Conservation (phyloP, 2,797 vertebrate species). For the Eutrigla gurnardus region DNA sequence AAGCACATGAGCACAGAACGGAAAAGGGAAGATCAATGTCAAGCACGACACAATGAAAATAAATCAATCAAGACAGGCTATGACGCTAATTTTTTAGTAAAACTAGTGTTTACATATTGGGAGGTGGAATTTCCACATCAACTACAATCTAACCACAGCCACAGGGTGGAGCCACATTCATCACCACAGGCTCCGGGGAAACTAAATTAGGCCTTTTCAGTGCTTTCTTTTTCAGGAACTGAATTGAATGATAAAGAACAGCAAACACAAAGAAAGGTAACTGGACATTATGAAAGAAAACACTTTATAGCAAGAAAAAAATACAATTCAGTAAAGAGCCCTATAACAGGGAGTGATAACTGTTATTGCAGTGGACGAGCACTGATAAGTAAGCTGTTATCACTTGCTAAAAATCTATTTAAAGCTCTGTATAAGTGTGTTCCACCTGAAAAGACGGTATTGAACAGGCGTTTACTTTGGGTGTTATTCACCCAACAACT, state of each 20-base stretch:
- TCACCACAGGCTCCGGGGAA: neutral
- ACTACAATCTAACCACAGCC: neutral
- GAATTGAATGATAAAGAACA: neutral
- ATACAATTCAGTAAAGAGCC: neutral
- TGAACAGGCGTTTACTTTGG: neutral
- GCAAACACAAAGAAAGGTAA: neutral
- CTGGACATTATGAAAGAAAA: neutral
- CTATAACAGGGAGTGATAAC: neutral
- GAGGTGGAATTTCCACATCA: neutral
- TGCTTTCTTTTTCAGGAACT: neutral
- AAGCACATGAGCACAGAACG: neutral
- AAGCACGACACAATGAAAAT: neutral
- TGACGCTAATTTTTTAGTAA: rapidly evolving
- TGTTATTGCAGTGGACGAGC: rapidly evolving
- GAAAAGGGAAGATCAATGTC: neutral
- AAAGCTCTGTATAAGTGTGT: neutral
- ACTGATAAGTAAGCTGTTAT: neutral
- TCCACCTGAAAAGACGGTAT: neutral
- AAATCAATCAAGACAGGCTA: rapidly evolving
- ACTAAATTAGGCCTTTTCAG: neutral
- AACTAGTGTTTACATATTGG: neutral
- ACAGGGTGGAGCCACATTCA: constrained; percentile 48
- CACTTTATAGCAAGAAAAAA: neutral
- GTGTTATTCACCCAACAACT: neutral
- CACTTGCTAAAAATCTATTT: neutral